Evolutionary conservation across 2,113 vertebrate genomes (phyloP).

Genomic region (Clupea harengus): DNA sequence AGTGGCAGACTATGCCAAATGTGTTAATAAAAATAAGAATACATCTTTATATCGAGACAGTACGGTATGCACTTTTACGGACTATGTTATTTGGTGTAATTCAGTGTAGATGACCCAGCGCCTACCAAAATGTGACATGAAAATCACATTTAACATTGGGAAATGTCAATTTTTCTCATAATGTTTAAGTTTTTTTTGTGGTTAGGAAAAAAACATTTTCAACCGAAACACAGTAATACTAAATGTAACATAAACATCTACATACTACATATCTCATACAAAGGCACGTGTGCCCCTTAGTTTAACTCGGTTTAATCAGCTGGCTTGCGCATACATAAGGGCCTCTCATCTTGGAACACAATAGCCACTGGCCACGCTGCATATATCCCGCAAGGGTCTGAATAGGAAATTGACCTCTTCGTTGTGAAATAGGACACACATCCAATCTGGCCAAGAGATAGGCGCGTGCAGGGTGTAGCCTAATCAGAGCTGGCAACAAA

Average conservation of each 20-base stretch:
- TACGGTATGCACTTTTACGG: background rate
- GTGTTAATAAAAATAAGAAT: background rate
- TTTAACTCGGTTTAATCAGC: conserved; percentile 80
- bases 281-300: conserved; percentile 74
- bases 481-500: conserved; percentile 67
- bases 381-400: conserved; percentile 77
- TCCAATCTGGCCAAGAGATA: conserved; percentile 83
- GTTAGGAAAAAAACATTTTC: background rate
- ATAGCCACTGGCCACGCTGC: conserved; percentile 69
- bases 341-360: conserved; percentile 75
- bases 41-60: no score
- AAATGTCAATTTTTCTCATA: background rate
- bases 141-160: background rate
- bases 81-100: background rate
- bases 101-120: background rate
- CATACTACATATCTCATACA: conserved; percentile 52
- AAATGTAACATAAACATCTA: conserved; percentile 14
- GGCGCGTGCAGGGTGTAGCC: conserved; percentile 78
- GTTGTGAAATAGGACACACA: conserved; percentile 77
- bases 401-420: conserved; percentile 89
- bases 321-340: conserved; percentile 76
- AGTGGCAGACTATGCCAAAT: background rate
- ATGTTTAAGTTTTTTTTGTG: background rate
- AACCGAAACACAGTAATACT: background rate
- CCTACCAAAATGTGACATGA: background rate